Percentiles rank a stretch among this genome's conserved stretches.
Conservation (phyloP, 2,113 vertebrate genomes). For the Stegastes partitus region DNA sequence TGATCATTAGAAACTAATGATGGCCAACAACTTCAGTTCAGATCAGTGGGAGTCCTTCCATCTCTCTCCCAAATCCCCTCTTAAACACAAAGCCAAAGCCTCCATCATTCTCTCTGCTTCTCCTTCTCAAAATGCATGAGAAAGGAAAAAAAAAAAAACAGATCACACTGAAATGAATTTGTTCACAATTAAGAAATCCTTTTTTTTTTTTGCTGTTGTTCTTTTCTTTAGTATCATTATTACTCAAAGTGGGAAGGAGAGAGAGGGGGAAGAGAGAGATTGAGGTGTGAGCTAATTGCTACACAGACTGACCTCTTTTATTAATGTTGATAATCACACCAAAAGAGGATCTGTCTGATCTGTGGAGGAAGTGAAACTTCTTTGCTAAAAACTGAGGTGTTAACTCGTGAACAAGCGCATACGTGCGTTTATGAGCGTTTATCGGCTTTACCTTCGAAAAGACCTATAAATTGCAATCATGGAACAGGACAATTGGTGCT, state of each 20-base stretch:
- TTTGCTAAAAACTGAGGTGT: constrained; percentile 11
- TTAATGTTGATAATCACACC: constrained; percentile 26
- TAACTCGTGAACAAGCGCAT: constrained; percentile 8
- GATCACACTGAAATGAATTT: background rate
- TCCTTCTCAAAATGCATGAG: constrained; percentile 23
- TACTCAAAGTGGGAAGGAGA: background rate
- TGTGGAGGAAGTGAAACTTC: constrained; percentile 46
- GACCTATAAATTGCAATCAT: background rate
- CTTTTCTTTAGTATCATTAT: background rate
- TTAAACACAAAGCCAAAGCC: constrained; percentile 55
- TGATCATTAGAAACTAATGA: constrained; percentile 43
- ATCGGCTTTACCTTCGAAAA: background rate
- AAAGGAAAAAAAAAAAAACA: too few species aligned
- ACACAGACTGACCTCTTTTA: constrained; percentile 24
- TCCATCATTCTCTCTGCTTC: constrained; percentile 11
- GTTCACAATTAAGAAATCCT: background rate
- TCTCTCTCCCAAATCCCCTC: constrained; percentile 50
- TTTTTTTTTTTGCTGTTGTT: background rate
- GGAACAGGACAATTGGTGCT: background rate
- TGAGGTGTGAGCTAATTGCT: constrained; percentile 27
- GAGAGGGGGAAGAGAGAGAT: constrained; percentile 20
- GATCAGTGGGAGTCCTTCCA: constrained; percentile 41
- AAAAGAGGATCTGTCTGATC: constrained; percentile 19
- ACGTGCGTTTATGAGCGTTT: background rate
- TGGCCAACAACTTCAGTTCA: constrained; percentile 21